Evolutionary conservation across 2,797 vertebrate species (phyloP).

Genomic region (Paramormyrops hopkinsi): DNA sequence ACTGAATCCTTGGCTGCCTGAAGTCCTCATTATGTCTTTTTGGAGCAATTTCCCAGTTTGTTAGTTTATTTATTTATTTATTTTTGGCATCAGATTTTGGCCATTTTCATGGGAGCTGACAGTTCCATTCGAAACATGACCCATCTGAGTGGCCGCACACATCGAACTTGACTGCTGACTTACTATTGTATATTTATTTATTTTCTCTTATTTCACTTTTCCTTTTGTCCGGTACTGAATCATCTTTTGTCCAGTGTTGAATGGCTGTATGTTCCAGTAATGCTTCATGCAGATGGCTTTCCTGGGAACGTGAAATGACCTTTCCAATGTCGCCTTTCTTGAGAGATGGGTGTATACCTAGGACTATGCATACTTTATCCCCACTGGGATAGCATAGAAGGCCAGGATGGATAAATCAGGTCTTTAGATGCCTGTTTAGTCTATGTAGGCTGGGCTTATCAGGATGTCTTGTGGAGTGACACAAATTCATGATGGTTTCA

Average conservation of each 20-base stretch:
- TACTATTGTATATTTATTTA: not conserved
- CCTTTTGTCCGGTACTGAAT: not conserved
- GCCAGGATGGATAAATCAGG: not conserved
- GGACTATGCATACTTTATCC: not conserved
- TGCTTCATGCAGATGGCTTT: not conserved
- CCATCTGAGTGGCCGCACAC: not conserved
- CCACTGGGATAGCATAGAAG: not conserved
- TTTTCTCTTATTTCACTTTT: not conserved
- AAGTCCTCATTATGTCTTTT: not conserved
- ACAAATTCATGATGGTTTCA: not conserved
- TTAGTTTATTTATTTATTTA: not conserved
- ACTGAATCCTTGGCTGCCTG: not conserved
- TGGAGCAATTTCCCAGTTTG: not conserved
- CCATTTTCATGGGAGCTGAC: not conserved
- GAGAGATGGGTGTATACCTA: not conserved
- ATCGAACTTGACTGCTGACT: not conserved
- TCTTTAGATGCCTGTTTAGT: not conserved
- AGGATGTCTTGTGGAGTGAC: not conserved
- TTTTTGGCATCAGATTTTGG: not conserved
- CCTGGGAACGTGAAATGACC: not conserved
- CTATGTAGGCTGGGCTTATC: not conserved
- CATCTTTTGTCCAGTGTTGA: not conserved
- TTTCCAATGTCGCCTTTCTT: not conserved
- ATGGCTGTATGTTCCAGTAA: not conserved
- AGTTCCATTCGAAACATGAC: not conserved